Evolutionary conservation across 1,140 invertebrate genomes (phyloP), one percentile per base, ranked within the genome.

Genomic region (Drosophila pectinifera): DNA sequence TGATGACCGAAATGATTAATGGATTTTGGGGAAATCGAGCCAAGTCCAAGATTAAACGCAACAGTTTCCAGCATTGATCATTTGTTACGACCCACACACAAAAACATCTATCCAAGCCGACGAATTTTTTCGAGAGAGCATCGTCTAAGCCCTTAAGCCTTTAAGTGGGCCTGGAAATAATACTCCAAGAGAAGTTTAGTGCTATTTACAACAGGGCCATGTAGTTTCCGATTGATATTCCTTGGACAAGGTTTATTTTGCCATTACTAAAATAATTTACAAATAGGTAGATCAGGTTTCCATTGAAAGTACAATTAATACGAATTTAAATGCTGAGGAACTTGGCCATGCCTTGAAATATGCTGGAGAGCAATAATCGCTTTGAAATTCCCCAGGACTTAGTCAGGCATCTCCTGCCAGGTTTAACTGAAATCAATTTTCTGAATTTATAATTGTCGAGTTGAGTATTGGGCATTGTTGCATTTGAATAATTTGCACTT

Each of bases 1-100:
- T 86, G 83, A 86, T 86, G 83, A 82, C 83, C 80, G 64, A 88
- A 83, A 86, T 86, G 84, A 86, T 86, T 86, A 86, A 86, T 86
- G 73, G 83, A 67, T 68, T 64, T 56, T 65, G 72, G 72, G 75
- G 41, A 69, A 70, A 89, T 89, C 86, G 83, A 86, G 84, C 56
- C 67, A 65, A 83, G 79, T 88, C 82, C 79, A 88, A 88, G 83
- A 88, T 88, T 88, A 88, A 88, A 88, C 72, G 83, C 83, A 88
- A 88, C 83, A 88, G 83, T 83, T 89, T 88, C 76, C 43, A 88
- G 79, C 78, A 82, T 75, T 88, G 79, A 88, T 88, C 83, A 88
- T 88, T 88, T 88, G 84, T 88, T 89, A 88, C 57, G 59, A 22
- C 56, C 22, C 20, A 51, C 39, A 16, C 48, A 72, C 67, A 42